Conservation (phyloP, 2,888 invertebrate genomes). For the Pyrgus malvae region DNA sequence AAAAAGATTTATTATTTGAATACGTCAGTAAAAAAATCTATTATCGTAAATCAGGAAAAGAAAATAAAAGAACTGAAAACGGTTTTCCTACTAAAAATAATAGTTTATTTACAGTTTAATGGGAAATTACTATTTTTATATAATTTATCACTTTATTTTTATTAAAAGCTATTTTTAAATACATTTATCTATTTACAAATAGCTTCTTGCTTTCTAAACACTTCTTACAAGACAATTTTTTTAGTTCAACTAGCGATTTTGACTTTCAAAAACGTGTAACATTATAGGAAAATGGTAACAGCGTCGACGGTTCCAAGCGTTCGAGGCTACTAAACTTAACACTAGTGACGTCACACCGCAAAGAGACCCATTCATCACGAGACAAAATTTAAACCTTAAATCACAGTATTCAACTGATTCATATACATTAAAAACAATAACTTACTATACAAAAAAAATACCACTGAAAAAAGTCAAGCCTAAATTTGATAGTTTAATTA, state of each 20-base stretch:
- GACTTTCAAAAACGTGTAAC: constrained; percentile 40
- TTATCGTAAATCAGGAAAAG: background rate
- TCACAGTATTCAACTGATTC: constrained; percentile 68
- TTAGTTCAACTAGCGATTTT: constrained; percentile 48
- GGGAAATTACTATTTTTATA: constrained; percentile 74
- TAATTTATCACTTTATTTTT: constrained; percentile 56
- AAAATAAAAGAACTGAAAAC: constrained; percentile 38
- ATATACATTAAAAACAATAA: constrained; percentile 68
- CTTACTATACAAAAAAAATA: constrained; percentile 75
- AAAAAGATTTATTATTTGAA: too few relatives aligned
- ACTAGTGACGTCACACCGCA: constrained; percentile 53
- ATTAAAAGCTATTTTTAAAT: constrained; percentile 72
- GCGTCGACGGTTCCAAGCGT: constrained; percentile 44
- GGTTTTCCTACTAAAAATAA: constrained; percentile 71
- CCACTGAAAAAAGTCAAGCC: constrained; percentile 60
- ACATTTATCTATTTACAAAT: constrained; percentile 67
- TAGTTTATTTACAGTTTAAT: constrained; percentile 77
- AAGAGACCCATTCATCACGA: constrained; percentile 55
- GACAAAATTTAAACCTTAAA: constrained; percentile 64
- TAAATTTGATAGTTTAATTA: constrained; percentile 51
- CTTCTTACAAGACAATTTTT: constrained; percentile 15
- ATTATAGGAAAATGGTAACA: constrained; percentile 40
- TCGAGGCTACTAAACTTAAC: constrained; percentile 50
- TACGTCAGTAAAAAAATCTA: too few relatives aligned
- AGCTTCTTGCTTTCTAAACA: constrained; percentile 48